Percentiles rank a stretch among this genome's conserved stretches.
Conservation (phyloP, 2,888 invertebrate species). For the Ceratothoa steindachneri region DNA sequence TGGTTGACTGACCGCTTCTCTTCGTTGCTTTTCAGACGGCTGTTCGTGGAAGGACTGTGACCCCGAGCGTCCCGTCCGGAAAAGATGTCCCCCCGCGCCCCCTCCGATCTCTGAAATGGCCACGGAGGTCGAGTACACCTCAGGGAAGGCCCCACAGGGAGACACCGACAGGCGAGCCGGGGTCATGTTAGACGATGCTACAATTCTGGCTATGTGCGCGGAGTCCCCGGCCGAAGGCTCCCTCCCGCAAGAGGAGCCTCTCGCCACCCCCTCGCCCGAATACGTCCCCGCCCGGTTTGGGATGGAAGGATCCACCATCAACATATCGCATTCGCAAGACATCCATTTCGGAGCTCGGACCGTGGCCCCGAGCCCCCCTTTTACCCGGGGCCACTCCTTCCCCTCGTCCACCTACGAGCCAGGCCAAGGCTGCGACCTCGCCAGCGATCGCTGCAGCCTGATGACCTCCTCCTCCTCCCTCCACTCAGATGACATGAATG, state of each 20-base stretch:
- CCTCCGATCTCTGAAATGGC: too few species aligned
- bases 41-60: too few species aligned
- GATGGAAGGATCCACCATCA: conserved; percentile 1
- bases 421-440: background rate
- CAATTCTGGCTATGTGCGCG: background rate
- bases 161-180: too few species aligned
- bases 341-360: background rate
- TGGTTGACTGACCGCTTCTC: too few species aligned
- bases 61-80: too few species aligned
- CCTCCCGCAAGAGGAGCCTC: too few species aligned
- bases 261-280: background rate
- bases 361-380: background rate
- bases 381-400: too few species aligned
- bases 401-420: too few species aligned
- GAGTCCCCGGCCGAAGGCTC: background rate
- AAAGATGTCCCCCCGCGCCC: too few species aligned
- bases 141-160: too few species aligned
- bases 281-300: background rate
- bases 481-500: conserved; percentile 12
- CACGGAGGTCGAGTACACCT: too few species aligned
- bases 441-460: background rate
- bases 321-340: background rate
- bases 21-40: too few species aligned
- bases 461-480: background rate
- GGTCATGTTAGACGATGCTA: background rate